Evolutionary conservation across 2,888 invertebrate genomes (phyloP).

Genomic region (Nymphalis polychloros): DNA sequence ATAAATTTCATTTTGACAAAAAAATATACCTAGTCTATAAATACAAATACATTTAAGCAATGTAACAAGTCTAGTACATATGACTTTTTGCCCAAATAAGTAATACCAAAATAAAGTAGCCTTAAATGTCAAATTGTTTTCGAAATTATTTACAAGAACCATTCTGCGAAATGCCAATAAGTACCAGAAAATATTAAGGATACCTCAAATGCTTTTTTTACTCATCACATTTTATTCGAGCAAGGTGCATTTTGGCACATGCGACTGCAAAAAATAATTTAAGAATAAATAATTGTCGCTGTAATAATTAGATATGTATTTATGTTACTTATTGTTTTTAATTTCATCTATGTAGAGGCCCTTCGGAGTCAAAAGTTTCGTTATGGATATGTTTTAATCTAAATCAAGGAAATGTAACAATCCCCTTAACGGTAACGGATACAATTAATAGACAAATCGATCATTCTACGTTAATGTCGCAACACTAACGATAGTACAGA

Average conservation of each 20-base stretch:
- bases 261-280: neutral
- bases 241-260: neutral
- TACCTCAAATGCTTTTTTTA: neutral
- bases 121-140: neutral
- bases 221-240: neutral
- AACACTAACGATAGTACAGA: neutral
- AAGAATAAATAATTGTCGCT: no score
- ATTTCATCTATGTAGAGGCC: no score
- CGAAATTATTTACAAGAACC: neutral
- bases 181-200: neutral
- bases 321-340: no score
- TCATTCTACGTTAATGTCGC: neutral
- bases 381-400: neutral
- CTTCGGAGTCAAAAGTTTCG: no score
- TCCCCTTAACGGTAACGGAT: slow-evolving; percentile 1
- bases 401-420: neutral
- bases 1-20: no score
- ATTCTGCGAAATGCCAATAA: neutral
- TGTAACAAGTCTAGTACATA: no score
- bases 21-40: no score
- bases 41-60: no score
- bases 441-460: slow-evolving; percentile 7
- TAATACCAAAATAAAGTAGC: no score
- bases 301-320: no score
- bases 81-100: no score